Conservation (phyloP, 1,140 invertebrate genomes). For the Lasaia peninsularis region DNA sequence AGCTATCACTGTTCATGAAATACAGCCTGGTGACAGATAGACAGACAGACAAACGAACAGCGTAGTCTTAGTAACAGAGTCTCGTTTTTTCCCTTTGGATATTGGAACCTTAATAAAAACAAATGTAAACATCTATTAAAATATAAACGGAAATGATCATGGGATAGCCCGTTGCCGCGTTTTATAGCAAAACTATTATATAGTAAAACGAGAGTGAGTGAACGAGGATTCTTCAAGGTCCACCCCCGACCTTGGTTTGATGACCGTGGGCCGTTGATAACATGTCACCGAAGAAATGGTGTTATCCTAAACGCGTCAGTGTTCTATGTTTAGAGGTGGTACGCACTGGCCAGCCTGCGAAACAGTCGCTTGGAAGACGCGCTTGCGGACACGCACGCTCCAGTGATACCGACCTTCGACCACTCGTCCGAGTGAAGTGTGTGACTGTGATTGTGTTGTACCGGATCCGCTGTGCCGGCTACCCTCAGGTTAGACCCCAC, state of each 20-base stretch:
- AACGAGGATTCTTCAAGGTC: conserved; percentile 47
- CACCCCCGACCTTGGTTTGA: conserved; percentile 53
- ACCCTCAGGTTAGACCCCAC: conserved; percentile 32
- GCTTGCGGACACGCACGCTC: conserved; percentile 57
- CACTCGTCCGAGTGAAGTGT: conserved; percentile 70
- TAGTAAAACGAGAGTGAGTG: conserved; percentile 14
- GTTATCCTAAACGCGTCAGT: conserved; percentile 37
- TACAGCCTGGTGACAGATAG: no score
- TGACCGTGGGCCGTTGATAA: conserved; percentile 38
- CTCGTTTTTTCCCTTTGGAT: no score
- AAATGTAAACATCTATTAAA: no score
- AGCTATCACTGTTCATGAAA: no score
- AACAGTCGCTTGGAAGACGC: conserved; percentile 63
- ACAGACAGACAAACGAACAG: no score
- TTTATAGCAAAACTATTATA: neutral
- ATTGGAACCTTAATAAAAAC: no score
- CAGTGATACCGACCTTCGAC: conserved; percentile 63
- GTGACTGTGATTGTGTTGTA: conserved; percentile 64
- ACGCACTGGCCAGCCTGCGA: conserved; percentile 29
- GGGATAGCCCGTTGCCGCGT: no score
- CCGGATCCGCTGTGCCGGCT: conserved; percentile 26
- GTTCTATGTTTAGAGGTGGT: conserved; percentile 55
- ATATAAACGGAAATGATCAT: no score
- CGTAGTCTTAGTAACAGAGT: no score
- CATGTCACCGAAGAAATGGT: conserved; percentile 52